Base-by-base conservation (phyloP, 2,797 vertebrate species). In the Liparis tanakae region DNA sequence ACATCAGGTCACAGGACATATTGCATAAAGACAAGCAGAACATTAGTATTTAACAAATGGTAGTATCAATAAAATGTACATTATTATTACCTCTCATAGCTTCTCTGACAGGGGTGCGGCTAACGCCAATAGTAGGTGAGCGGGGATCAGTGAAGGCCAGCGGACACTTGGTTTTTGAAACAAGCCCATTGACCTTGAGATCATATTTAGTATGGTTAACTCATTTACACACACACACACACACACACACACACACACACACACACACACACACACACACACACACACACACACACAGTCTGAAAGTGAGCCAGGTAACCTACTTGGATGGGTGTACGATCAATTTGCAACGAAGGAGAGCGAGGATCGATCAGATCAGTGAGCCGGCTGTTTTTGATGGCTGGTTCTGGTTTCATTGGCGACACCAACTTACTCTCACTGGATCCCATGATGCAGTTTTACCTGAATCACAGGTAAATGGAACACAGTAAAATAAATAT, bases 251-350 rank as follows among this genome's bases (percentile, higher is more conserved):
- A 39, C 1, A 39, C 37, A 39, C 37, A 39, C 7, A 0, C 37
- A 39, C 1, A 39, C 37, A 39, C 37, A 39, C 7, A 0, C 37
- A 39, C 1, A 39, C 37, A 39, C 37, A 39, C 7, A n/a, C n/a
- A n/a, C n/a, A n/a, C n/a, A n/a, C 7, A 5, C 1, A 37, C 36
- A 8, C 36, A 37, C 7, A 37, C 10, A 36, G 15, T 61, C 4
- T 34, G 8, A 13, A 30, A 46, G 36, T 44, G 17, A 51, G 43
- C 2, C 20, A 51, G 15, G 4, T 46, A 39, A 55, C 15, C 48
- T 76, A 95, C 95, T 91, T 96, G 95, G 75, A 96, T 94, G 48
- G 95, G 95, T 33, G 94, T 95, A 7, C 95, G 93, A 36, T 91
- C 72, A 5, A 96, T 77, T 3, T 10, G 87, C 0, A 62, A 39